These are phyloP conservation scores for Tetraneura akinire DNA, from an alignment of 1,140 invertebrate genomes.

Conservation along the genomic window DNA sequence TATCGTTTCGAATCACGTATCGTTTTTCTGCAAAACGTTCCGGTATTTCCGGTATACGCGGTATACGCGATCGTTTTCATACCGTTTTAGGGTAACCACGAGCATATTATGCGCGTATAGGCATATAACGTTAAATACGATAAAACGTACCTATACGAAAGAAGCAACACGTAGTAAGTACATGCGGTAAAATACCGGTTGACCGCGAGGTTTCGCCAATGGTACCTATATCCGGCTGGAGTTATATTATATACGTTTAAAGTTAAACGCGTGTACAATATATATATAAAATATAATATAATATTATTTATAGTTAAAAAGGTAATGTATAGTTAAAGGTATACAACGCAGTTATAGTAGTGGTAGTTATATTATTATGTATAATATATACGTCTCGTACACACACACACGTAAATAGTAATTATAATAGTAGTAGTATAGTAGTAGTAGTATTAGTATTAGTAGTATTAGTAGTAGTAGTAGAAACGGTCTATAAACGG, in stretches of 20 bases:
- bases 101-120: not conserved
- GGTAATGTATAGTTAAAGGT: not conserved
- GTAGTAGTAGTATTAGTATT: not conserved
- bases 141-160: not conserved
- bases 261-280: no score
- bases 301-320: no score
- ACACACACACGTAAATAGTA: no score
- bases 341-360: not conserved
- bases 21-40: not conserved
- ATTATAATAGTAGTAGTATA: no score
- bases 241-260: no score
- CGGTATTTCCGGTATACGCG: conserved; percentile 26
- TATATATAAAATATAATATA: no score
- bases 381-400: no score
- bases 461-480: not conserved
- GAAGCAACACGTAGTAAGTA: not conserved
- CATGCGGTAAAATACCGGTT: not conserved
- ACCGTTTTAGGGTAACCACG: conserved; percentile 1
- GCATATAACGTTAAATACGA: no score
- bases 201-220: not conserved
- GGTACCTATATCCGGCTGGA: no score
- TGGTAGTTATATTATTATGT: not conserved
- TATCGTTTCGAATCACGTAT: not conserved
- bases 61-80: not conserved
- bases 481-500: conserved; percentile 16